Conservation (phyloP, 2,888 invertebrate genomes). For the Drosophila tripunctata region DNA sequence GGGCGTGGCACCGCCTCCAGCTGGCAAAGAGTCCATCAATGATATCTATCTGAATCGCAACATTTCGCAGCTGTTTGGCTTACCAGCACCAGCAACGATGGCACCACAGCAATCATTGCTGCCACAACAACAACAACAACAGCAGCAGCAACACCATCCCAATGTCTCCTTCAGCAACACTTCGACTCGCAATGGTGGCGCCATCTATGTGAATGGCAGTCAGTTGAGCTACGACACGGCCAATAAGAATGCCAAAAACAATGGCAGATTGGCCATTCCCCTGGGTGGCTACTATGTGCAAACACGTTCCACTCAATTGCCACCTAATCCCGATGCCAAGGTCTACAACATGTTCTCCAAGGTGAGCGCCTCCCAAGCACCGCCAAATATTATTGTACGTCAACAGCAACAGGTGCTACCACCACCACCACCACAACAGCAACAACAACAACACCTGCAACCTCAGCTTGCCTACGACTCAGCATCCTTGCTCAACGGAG, state of each 20-base stretch:
- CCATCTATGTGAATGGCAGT: conserved; percentile 70
- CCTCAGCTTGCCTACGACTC: conserved; percentile 51
- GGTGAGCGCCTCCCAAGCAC: conserved; percentile 66
- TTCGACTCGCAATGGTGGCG: conserved; percentile 56
- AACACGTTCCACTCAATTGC: conserved; percentile 61
- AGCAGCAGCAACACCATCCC: conserved; percentile 66
- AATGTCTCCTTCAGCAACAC: conserved; percentile 77
- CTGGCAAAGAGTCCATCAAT: conserved; percentile 79
- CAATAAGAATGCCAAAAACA: conserved; percentile 81
- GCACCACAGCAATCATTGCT: conserved; percentile 24
- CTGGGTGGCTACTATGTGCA: conserved; percentile 78
- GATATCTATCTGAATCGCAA: conserved; percentile 83
- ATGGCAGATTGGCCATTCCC: conserved; percentile 40
- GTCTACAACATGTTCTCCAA: conserved; percentile 83
- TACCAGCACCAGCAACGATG: conserved; percentile 40
- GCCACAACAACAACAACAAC: conserved; percentile 32
- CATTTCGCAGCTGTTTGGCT: conserved; percentile 80
- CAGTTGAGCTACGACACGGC: conserved; percentile 77
- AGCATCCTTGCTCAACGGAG: conserved; percentile 47
- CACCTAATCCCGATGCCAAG: conserved; percentile 73
- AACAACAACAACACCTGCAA: conserved; percentile 39
- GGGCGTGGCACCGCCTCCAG: conserved; percentile 41
- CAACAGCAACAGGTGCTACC: conserved; percentile 51
- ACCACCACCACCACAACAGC: conserved; percentile 15
- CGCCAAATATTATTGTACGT: conserved; percentile 66